Base-by-base conservation (phyloP, 2,888 invertebrate genomes). In the Sphaerophoria taeniata region DNA sequence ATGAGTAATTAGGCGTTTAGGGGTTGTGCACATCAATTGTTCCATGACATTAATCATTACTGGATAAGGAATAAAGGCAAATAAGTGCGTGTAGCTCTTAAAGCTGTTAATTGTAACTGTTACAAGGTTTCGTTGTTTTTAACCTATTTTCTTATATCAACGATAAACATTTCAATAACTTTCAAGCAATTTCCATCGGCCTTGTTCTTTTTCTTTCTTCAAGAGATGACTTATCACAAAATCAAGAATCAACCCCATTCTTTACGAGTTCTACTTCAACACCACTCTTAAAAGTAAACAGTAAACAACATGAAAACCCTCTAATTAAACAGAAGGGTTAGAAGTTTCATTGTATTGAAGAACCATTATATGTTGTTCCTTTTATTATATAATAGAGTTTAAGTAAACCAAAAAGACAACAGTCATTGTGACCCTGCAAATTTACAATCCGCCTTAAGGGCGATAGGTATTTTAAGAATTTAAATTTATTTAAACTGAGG, bases 301-400 rank as follows among this genome's bases (percentile, higher is more conserved):
- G 43, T 33, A 39, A n/a, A 53, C 47, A n/a, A 39, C 24, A 55
- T 53, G 45, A 58, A 14, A 70, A 56, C 60, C 71, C 7, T 58
- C 47, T 84, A 79, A 85, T 85, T 80, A 85, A 85, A 85, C 80
- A 73, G 69, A 80, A 80, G 75, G 80, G n/a, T n/a, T n/a, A n/a
- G n/a, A n/a, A n/a, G 80, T 82, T 76, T 39, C 51, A 43, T 70
- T 80, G 67, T 63, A 49, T 45, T 61, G 24, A 56, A 16, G 14
- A 31, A 36, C 61, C 51, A 39, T 67, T 14, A 61, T 69, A 33
- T 55, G 2, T 24, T 14, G 55, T 49, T 11, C 6, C 3, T 31
- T 16, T 39, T 6, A 33, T 9, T 53, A 70, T 63, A 43, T 53
- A 78, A 75, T 84, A 75, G 43, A 72, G 60, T 75, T 63, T 9